Evolutionary conservation across 2,113 vertebrate genomes (phyloP).

Genomic region (Ellobius talpinus): DNA sequence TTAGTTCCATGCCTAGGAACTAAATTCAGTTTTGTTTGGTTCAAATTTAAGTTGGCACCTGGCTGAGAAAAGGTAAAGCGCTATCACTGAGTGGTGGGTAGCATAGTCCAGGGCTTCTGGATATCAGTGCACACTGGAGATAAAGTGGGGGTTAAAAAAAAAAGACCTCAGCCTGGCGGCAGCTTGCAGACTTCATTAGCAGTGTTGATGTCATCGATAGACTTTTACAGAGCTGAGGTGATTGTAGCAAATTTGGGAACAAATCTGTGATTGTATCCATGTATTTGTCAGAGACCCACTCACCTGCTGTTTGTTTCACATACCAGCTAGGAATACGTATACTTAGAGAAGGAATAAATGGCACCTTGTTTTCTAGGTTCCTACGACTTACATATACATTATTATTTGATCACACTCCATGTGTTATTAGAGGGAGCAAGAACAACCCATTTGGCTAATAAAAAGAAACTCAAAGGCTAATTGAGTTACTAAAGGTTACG

Average conservation of each 20-base stretch:
- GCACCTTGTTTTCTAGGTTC: constrained; percentile 32
- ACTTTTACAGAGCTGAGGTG: not conserved
- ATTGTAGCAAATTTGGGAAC: constrained; percentile 10
- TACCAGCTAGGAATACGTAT: not conserved
- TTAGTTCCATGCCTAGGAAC: not conserved
- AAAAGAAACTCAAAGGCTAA: not conserved
- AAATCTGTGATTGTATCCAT: not conserved
- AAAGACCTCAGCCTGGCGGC: not conserved
- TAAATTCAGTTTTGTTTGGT: constrained; percentile 40
- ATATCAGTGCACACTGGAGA: not conserved
- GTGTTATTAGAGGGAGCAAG: not conserved
- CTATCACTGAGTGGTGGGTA: not conserved
- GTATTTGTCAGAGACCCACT: not conserved
- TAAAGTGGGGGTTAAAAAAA: not conserved
- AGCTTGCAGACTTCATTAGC: not conserved
- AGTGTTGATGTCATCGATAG: not conserved
- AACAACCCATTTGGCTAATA: not conserved
- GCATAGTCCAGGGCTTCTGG: not conserved
- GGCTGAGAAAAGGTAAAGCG: not conserved
- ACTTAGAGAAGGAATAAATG: constrained; percentile 20
- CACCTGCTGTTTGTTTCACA: not conserved
- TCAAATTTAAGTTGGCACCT: constrained; percentile 11
- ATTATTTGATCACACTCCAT: not conserved
- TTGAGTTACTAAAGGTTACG: constrained; percentile 47
- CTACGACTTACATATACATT: not conserved